Evolutionary conservation across 2,113 vertebrate species (phyloP).

Genomic region (Ceyx melanurus): DNA sequence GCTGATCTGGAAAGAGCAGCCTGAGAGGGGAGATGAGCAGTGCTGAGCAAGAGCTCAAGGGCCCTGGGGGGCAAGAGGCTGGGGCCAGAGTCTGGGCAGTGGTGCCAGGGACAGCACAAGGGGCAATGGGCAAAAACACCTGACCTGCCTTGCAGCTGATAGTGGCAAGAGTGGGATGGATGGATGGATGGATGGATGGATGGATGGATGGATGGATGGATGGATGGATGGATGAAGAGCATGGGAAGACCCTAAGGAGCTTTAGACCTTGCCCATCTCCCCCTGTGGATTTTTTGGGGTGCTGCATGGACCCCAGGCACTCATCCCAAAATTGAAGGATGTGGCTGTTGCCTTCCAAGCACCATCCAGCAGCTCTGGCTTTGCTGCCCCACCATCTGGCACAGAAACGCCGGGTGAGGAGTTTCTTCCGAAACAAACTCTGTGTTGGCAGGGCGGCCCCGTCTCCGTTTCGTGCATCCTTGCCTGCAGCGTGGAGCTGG

Average conservation of each 20-base stretch:
- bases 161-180: neutral
- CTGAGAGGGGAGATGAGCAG: no score
- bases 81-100: no score
- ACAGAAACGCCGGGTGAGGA: neutral
- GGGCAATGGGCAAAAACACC: no score
- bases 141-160: no score
- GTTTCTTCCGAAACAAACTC: slow-evolving; percentile 48
- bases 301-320: fast-evolving
- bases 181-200: neutral
- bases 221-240: neutral
- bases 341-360: neutral
- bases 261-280: neutral
- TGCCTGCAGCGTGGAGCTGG: neutral
- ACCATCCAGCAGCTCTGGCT: neutral
- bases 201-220: neutral
- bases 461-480: neutral
- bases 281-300: fast-evolving
- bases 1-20: no score
- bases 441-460: neutral
- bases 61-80: no score
- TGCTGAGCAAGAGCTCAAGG: no score
- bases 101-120: no score
- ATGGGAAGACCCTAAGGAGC: neutral
- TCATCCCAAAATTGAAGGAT: neutral
- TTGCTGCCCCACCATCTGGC: neutral